Conservation (phyloP, 2,797 vertebrate species). For the Sardinella longiceps region DNA sequence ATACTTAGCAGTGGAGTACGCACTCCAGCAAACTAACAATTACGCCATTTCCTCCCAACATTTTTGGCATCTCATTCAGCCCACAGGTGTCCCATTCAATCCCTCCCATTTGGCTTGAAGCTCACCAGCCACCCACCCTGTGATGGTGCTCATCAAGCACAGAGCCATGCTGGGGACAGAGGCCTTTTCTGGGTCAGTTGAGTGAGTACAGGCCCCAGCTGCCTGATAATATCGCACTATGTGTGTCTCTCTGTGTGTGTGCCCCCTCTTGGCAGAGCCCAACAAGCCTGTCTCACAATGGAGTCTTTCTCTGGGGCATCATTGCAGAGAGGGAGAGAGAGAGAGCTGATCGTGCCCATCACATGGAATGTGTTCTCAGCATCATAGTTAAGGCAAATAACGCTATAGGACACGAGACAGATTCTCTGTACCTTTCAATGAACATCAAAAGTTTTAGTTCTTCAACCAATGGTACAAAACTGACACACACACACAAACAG, state of each 20-base stretch:
- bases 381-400: neutral
- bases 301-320: constrained; percentile 44
- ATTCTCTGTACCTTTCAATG: neutral
- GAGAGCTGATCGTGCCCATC: constrained; percentile 39
- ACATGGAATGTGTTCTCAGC: neutral
- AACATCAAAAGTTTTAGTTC: neutral
- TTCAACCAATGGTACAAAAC: neutral
- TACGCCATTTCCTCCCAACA: neutral
- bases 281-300: constrained; percentile 39
- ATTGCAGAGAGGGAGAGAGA: constrained; percentile 26
- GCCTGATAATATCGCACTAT: constrained; percentile 26
- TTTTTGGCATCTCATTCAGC: constrained; percentile 22
- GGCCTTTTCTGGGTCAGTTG: constrained; percentile 44
- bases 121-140: neutral
- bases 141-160: neutral
- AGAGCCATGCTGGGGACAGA: neutral
- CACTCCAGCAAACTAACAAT: neutral
- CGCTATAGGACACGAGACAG: neutral
- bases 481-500: neutral
- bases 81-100: constrained; percentile 35
- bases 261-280: constrained; percentile 29
- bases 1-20: neutral
- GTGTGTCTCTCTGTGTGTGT: too few relatives aligned
- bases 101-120: neutral
- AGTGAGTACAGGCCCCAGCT: constrained; percentile 32